Evolutionary conservation across 2,888 invertebrate genomes (phyloP).

Genomic region (Conchocele bisecta): DNA sequence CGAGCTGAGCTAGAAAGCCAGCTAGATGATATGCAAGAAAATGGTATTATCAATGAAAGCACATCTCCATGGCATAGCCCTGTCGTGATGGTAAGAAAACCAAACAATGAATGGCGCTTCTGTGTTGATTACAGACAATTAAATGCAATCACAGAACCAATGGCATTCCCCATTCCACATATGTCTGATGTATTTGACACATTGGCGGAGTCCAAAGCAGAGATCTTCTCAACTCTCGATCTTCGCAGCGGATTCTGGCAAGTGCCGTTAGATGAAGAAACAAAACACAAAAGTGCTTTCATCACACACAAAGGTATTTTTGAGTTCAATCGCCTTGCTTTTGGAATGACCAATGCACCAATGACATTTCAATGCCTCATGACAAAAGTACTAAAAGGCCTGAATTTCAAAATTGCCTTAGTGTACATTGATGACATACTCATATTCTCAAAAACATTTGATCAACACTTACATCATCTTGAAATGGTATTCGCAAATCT

Average conservation of each 20-base stretch:
- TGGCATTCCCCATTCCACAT: constrained; percentile 29
- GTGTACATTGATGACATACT: constrained; percentile 60
- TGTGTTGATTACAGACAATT: constrained; percentile 26
- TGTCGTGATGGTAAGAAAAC: constrained; percentile 36
- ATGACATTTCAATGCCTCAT: constrained; percentile 47
- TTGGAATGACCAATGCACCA: constrained; percentile 50
- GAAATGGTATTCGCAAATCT: constrained; percentile 42
- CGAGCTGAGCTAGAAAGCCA: constrained; percentile 20
- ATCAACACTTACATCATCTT: constrained; percentile 44
- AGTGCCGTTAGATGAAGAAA: constrained; percentile 23
- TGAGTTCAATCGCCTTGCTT: constrained; percentile 46
- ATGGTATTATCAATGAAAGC: constrained; percentile 15
- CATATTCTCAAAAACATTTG: constrained; percentile 40
- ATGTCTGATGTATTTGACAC: constrained; percentile 39
- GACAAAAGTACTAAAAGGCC: constrained; percentile 36
- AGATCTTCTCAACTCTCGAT: constrained; percentile 31
- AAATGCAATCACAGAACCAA: constrained; percentile 24
- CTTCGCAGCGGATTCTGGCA: constrained; percentile 45
- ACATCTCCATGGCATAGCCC: constrained; percentile 22
- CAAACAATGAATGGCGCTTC: constrained; percentile 33
- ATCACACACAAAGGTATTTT: constrained; percentile 41
- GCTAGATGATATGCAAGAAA: constrained; percentile 12
- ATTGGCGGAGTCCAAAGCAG: constrained; percentile 33
- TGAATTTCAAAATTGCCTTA: constrained; percentile 51
- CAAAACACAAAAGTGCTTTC: constrained; percentile 45